phyloP scores from a whole-genome alignment of 2,888 invertebrate species.

The Teinopalpus imperialis region DNA sequence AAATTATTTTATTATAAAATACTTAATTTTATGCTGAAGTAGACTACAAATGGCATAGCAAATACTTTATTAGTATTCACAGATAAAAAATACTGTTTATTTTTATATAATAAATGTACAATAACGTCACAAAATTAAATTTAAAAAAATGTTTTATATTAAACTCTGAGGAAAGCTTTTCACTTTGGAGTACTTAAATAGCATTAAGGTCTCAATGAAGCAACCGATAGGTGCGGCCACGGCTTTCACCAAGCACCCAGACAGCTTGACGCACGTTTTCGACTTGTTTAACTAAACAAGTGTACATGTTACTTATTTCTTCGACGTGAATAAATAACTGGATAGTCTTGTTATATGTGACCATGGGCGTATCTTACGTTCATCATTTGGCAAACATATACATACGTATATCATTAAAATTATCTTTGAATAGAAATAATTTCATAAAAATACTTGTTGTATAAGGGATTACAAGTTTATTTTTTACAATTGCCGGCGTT shows the following conservation, averaged over 20 bases:
- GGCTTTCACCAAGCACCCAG: slow-evolving; percentile 33
- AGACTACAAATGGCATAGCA: too few relatives aligned
- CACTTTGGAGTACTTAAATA: slow-evolving; percentile 13
- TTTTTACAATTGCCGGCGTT: too few relatives aligned
- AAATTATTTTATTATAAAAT: too few relatives aligned
- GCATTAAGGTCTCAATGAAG: slow-evolving; percentile 32
- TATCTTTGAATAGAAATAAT: too few relatives aligned
- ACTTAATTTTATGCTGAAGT: too few relatives aligned
- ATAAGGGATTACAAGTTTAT: too few relatives aligned
- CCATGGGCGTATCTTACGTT: not conserved
- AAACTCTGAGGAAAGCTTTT: not conserved
- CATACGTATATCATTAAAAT: too few relatives aligned
- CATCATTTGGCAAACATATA: not conserved
- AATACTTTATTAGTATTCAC: too few relatives aligned
- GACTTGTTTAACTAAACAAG: slow-evolving; percentile 9
- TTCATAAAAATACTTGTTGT: not conserved
- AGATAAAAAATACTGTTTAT: too few relatives aligned
- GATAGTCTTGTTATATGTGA: not conserved
- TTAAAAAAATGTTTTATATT: too few relatives aligned
- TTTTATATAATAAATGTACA: not conserved
- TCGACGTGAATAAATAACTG: not conserved
- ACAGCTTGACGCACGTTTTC: slow-evolving; percentile 23
- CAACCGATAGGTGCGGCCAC: slow-evolving; percentile 41
- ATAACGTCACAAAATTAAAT: too few relatives aligned
- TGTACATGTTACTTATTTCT: slow-evolving; percentile 4